Conservation (phyloP, 2,888 invertebrate species). For the Carterocephalus palaemon region DNA sequence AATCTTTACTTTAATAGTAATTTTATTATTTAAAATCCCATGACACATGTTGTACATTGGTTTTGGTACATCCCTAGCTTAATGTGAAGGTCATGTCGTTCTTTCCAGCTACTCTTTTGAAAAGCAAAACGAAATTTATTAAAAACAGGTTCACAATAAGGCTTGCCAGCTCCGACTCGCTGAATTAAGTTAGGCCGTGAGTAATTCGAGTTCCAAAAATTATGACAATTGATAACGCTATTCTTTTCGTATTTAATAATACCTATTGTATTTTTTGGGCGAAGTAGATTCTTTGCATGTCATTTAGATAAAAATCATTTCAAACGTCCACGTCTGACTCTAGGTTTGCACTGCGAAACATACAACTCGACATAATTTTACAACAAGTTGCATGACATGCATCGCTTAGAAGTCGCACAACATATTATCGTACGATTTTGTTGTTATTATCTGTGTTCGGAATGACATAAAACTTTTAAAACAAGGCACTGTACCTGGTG, state of each 20-base stretch:
- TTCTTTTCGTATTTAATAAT: constrained; percentile 3
- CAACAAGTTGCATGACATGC: too few relatives aligned
- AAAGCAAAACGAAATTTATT: constrained; percentile 23
- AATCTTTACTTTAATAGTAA: too few relatives aligned
- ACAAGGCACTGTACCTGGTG: too few relatives aligned
- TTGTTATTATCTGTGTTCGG: too few relatives aligned
- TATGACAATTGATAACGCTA: constrained; percentile 5
- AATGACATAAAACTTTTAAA: too few relatives aligned
- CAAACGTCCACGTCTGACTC: neutral
- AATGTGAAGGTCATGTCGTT: constrained; percentile 16
- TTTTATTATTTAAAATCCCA: too few relatives aligned
- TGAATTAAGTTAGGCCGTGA: constrained; percentile 21
- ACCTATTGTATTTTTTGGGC: too few relatives aligned
- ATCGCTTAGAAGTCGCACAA: too few relatives aligned
- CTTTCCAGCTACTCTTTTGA: constrained; percentile 21
- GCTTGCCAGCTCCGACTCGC: constrained; percentile 16
- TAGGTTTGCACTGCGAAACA: too few relatives aligned
- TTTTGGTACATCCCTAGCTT: constrained; percentile 13
- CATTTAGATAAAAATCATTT: neutral
- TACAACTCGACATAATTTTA: too few relatives aligned
- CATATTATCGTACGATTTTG: too few relatives aligned
- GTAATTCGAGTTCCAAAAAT: constrained; percentile 16
- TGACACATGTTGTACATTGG: too few relatives aligned
- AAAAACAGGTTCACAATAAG: constrained; percentile 22
- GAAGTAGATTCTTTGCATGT: neutral